Evolutionary conservation across 2,888 invertebrate species (phyloP).

Genomic region (Mimas tiliae): DNA sequence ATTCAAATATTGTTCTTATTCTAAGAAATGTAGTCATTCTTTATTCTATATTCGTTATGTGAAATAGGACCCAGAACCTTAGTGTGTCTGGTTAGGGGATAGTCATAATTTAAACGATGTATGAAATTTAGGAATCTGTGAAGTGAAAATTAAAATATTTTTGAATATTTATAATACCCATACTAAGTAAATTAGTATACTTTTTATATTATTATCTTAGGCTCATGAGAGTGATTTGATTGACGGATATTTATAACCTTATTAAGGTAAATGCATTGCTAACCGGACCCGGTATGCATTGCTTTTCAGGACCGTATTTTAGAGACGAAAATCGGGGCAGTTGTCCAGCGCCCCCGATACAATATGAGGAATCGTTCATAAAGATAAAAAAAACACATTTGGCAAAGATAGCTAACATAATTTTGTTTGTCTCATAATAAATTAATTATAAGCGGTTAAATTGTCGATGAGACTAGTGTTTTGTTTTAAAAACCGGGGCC

Average conservation of each 20-base stretch:
- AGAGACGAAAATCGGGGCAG: too few species aligned
- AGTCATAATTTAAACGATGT: background rate
- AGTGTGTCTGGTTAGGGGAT: background rate
- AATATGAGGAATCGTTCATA: too few species aligned
- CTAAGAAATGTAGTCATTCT: constrained; percentile 1
- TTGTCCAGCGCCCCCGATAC: too few species aligned
- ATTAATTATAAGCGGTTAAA: too few species aligned
- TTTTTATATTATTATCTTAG: too few species aligned
- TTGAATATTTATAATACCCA: constrained; percentile 9
- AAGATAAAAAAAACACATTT: too few species aligned
- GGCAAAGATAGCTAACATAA: too few species aligned
- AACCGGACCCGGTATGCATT: too few species aligned
- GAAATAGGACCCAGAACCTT: background rate
- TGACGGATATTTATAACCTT: background rate
- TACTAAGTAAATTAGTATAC: constrained; percentile 1
- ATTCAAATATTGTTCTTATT: constrained; percentile 5
- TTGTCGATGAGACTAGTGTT: too few species aligned
- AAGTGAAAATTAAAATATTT: constrained; percentile 13
- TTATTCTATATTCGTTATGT: background rate
- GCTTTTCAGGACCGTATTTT: background rate
- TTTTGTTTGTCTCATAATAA: too few species aligned
- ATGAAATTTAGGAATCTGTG: background rate
- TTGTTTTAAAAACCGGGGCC: too few species aligned
- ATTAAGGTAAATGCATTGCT: background rate
- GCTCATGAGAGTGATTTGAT: constrained; percentile 5